A percentile compares a stretch with the other conserved stretches of the same genome.
phyloP scores from a whole-genome alignment of 2,797 vertebrate genomes.

The Scarus forsteni region DNA sequence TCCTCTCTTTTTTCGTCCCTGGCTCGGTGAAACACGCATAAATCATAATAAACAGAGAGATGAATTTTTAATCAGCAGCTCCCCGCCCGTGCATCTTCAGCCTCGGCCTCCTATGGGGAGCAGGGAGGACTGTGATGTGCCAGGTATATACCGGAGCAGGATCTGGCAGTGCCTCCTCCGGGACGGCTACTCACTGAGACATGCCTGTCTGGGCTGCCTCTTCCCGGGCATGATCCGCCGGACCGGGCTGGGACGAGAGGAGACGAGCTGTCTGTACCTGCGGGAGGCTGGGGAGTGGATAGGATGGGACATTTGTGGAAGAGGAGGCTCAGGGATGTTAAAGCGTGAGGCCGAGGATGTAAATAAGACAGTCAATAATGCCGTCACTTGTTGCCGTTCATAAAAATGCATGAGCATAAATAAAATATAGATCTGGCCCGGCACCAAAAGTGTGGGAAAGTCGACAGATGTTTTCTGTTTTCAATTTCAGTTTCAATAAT shows the following conservation, averaged over 20 bases:
- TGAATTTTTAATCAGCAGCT: slow-evolving; percentile 83
- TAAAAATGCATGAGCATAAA: slow-evolving; percentile 10
- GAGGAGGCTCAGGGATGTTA: neutral
- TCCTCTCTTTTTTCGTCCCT: slow-evolving; percentile 65
- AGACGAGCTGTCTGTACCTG: slow-evolving; percentile 11
- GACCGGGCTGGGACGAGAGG: slow-evolving; percentile 28
- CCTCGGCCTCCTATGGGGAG: slow-evolving; percentile 62
- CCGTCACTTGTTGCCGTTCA: slow-evolving; percentile 6
- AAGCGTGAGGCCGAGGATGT: too few species aligned
- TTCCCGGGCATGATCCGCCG: slow-evolving; percentile 49
- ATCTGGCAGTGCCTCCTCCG: slow-evolving; percentile 67
- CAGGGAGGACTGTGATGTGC: slow-evolving; percentile 56
- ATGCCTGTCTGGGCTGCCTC: slow-evolving; percentile 58
- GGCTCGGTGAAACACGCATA: slow-evolving; percentile 83
- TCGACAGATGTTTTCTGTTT: neutral
- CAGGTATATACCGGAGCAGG: slow-evolving; percentile 63
- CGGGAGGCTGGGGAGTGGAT: slow-evolving; percentile 18
- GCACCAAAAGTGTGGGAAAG: neutral
- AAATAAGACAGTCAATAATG: neutral
- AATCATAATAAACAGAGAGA: slow-evolving; percentile 84
- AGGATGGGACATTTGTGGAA: slow-evolving; percentile 1
- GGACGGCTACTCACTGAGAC: slow-evolving; percentile 63
- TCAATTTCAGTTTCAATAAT: neutral
- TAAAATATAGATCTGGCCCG: neutral
- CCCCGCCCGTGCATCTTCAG: slow-evolving; percentile 71